A percentile compares a stretch with the other conserved stretches of the same genome.
Conservation (phyloP, 1,140 invertebrate species). For the Brachionus paranguensis region DNA sequence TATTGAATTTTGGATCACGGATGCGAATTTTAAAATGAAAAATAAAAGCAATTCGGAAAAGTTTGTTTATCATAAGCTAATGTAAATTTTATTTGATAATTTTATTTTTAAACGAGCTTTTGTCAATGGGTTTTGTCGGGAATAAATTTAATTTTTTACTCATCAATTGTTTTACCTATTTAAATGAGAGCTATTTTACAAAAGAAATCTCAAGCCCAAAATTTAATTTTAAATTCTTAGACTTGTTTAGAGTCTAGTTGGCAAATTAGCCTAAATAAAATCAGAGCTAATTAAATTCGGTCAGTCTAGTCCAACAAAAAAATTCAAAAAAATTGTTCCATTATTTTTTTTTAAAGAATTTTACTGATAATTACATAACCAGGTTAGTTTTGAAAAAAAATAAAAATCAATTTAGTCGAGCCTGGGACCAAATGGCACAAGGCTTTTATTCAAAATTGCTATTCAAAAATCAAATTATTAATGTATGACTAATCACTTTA, state of each 20-base stretch:
- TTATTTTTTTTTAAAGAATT: background rate
- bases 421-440: constrained; percentile 12
- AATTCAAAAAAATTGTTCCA: background rate
- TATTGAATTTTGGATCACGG: background rate
- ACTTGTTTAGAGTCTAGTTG: background rate
- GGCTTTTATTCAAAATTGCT: background rate
- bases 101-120: background rate
- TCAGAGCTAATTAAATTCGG: background rate
- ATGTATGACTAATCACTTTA: constrained; percentile 24
- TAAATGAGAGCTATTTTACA: background rate
- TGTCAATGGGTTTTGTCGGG: background rate
- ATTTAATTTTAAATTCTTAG: background rate
- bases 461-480: constrained; percentile 16
- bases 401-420: background rate
- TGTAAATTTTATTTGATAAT: background rate
- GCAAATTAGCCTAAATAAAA: background rate
- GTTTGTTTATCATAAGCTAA: background rate
- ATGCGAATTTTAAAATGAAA: background rate
- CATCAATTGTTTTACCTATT: background rate
- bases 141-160: background rate
- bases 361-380: background rate
- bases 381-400: background rate
- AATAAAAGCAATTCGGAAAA: background rate
- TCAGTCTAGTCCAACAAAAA: background rate
- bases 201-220: background rate